Conservation (phyloP, 2,888 invertebrate species). For the Embidobia sp. region DNA sequence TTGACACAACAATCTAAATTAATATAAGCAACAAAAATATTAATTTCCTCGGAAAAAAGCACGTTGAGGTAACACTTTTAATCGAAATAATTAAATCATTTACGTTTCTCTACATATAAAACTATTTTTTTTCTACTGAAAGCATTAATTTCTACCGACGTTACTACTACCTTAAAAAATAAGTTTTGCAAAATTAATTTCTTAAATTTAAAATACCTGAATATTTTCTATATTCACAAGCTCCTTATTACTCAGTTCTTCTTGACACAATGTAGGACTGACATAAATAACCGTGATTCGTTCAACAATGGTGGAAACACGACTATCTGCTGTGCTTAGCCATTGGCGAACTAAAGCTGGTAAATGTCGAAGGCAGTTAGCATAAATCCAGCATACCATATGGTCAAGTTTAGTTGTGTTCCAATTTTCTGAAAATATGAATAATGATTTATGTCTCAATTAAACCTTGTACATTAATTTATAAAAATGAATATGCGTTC, state of each 20-base stretch:
- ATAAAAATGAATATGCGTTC: no score
- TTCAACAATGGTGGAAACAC: constrained; percentile 86
- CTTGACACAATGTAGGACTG: constrained; percentile 85
- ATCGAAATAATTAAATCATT: no score
- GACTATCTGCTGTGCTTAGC: constrained; percentile 87
- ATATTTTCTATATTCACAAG: constrained; percentile 85
- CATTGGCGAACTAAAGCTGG: constrained; percentile 90
- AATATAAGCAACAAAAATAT: no score
- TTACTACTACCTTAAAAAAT: no score
- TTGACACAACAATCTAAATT: no score
- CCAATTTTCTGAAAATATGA: constrained; percentile 72
- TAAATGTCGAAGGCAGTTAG: constrained; percentile 84
- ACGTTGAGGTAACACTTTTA: no score
- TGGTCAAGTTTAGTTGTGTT: constrained; percentile 81
- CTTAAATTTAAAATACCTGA: constrained; percentile 81
- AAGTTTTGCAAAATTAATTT: no score
- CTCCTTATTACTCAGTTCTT: constrained; percentile 85
- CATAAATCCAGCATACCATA: constrained; percentile 86
- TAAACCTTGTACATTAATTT: not conserved
- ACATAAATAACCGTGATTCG: constrained; percentile 87
- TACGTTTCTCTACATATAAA: no score
- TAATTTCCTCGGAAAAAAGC: no score
- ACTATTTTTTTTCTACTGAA: no score
- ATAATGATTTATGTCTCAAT: not conserved
- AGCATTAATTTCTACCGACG: no score